phyloP scores from a whole-genome alignment of 2,113 vertebrate species.

The Oncorhynchus kisutch region DNA sequence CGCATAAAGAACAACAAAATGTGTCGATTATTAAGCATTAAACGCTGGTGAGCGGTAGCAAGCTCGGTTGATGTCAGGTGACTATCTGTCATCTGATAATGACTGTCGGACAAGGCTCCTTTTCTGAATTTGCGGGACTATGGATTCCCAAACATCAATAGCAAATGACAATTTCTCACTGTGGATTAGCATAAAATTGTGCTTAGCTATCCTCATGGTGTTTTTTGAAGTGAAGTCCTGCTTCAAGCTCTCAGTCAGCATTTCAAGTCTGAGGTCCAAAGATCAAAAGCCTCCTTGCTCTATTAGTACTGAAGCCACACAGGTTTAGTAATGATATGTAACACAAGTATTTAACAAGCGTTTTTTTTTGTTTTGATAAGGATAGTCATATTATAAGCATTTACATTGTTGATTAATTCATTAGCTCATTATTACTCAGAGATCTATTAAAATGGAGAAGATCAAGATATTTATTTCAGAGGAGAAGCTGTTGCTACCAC shows the following conservation, averaged over 20 bases:
- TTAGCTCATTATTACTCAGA: neutral
- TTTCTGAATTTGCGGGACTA: conserved; percentile 7
- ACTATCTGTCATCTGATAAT: conserved; percentile 55
- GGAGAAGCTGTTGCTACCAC: neutral
- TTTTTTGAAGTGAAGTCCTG: conserved; percentile 38
- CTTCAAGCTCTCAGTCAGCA: conserved; percentile 46
- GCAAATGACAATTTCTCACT: conserved; percentile 46
- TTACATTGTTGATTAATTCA: neutral
- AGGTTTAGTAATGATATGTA: neutral
- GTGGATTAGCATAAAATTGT: conserved; percentile 46
- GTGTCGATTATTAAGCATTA: conserved; percentile 56
- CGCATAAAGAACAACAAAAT: conserved; percentile 21
- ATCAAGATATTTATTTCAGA: neutral
- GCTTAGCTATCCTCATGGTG: conserved; percentile 18
- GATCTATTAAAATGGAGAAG: neutral
- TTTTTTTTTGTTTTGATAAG: too few relatives aligned
- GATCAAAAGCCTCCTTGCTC: conserved; percentile 36
- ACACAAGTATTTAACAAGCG: too few relatives aligned
- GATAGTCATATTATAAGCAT: too few relatives aligned
- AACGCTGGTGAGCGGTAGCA: conserved; percentile 20
- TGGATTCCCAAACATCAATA: conserved; percentile 45
- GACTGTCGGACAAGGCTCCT: neutral
- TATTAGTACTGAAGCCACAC: neutral
- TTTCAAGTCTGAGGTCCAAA: conserved; percentile 38
- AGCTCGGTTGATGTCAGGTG: conserved; percentile 66